Percentiles rank a stretch among this genome's conserved stretches.
These are phyloP conservation scores for Epistrophella euchroma DNA, from an alignment of 2,888 invertebrate genomes.

Conservation along the genomic window DNA sequence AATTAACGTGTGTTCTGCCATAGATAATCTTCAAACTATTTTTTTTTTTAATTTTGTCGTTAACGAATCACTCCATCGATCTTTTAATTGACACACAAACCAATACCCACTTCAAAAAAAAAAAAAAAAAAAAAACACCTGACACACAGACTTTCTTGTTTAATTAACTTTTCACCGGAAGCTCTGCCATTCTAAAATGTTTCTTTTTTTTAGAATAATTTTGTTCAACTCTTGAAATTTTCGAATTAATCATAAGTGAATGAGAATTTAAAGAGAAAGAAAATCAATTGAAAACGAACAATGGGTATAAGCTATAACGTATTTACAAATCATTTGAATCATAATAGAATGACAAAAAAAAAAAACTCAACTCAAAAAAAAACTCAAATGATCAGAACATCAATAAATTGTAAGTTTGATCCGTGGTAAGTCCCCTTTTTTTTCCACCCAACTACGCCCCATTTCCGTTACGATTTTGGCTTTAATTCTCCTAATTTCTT, in stretches of 20 bases:
- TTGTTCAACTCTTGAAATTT: background rate
- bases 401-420: slow-evolving; percentile 29
- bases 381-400: too few species aligned
- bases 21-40: too few species aligned
- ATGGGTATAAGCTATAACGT: background rate
- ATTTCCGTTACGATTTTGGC: slow-evolving; percentile 65
- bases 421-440: slow-evolving; percentile 5
- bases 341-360: slow-evolving; percentile 7
- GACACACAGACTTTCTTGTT: slow-evolving; percentile 29
- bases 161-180: slow-evolving; percentile 62
- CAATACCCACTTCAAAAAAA: background rate
- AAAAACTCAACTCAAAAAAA: background rate
- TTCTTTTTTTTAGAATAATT: slow-evolving; percentile 20
- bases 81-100: slow-evolving; percentile 43
- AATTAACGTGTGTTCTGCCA: too few species aligned
- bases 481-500: slow-evolving; percentile 63
- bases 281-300: background rate
- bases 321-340: slow-evolving; percentile 9
- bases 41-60: too few species aligned
- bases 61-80: slow-evolving; percentile 34
- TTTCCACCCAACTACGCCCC: slow-evolving; percentile 16
- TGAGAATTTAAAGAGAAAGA: slow-evolving; percentile 9
- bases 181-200: slow-evolving; percentile 16
- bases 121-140: slow-evolving; percentile 33
- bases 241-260: slow-evolving; percentile 34